A percentile compares a stretch with the other conserved stretches of the same genome.
Conservation (phyloP, 1,140 invertebrate species). For the Zaprionus inermis region DNA sequence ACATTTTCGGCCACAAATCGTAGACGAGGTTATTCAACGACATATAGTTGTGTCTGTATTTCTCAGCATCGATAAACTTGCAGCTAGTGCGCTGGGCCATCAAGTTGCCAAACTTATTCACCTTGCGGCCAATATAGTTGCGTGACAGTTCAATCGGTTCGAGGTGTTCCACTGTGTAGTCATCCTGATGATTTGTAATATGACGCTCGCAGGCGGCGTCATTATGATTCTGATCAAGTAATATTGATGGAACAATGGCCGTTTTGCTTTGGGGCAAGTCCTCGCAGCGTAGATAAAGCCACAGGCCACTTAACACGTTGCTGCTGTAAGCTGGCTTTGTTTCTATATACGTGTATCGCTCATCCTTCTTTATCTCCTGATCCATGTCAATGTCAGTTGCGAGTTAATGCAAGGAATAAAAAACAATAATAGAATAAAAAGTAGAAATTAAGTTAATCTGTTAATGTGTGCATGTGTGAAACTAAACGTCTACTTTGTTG, state of each 20-base stretch:
- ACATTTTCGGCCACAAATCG: constrained; percentile 37
- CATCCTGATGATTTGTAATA: constrained; percentile 23
- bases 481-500: not conserved
- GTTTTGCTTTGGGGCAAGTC: constrained; percentile 3
- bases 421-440: not conserved
- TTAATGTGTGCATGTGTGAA: not conserved
- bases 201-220: constrained; percentile 22
- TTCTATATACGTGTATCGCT: constrained; percentile 28
- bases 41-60: constrained; percentile 47
- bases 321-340: constrained; percentile 40
- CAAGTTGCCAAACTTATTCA: constrained; percentile 10
- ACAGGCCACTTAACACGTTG: constrained; percentile 36
- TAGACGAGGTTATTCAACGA: constrained; percentile 48
- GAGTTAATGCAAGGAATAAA: not conserved
- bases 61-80: constrained; percentile 24
- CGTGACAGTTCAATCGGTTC: not conserved
- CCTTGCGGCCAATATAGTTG: not conserved
- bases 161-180: constrained; percentile 12
- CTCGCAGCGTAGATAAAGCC: constrained; percentile 16
- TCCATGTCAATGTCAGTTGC: constrained; percentile 1
- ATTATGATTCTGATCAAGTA: not conserved
- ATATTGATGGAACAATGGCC: constrained; percentile 37
- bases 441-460: not conserved
- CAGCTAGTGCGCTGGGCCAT: constrained; percentile 5
- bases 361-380: constrained; percentile 10